Conservation (phyloP, 2,797 vertebrate genomes). For the Monodelphis domestica region DNA sequence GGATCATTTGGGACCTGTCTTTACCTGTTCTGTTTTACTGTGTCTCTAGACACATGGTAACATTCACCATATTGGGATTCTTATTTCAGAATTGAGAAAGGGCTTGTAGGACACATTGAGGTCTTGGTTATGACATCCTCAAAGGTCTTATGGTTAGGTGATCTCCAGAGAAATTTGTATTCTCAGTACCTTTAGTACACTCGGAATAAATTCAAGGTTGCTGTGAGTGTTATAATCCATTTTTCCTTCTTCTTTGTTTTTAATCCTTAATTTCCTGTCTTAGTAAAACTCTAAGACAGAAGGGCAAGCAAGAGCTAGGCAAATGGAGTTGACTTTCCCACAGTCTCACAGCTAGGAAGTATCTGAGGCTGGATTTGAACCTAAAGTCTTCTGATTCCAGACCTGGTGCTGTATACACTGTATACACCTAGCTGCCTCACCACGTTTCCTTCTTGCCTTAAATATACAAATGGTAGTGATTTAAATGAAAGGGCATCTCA, state of each 20-base stretch:
- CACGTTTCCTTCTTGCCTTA: background rate
- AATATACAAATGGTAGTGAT: background rate
- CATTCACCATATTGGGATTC: background rate
- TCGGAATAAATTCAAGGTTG: background rate
- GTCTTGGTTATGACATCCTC: background rate
- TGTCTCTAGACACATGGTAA: background rate
- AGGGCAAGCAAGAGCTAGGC: no score
- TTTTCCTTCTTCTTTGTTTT: no score
- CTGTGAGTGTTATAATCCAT: background rate
- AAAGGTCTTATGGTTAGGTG: background rate
- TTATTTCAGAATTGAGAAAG: background rate
- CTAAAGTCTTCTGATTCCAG: no score
- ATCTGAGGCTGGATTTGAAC: no score
- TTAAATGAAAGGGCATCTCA: background rate
- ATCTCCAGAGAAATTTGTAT: background rate
- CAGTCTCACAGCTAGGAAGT: no score
- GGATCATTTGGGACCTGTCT: background rate
- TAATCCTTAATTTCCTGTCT: no score
- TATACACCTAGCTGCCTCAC: no score
- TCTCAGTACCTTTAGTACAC: background rate
- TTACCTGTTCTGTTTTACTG: background rate
- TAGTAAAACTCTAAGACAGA: no score
- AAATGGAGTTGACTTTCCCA: no score
- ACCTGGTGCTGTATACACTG: no score
- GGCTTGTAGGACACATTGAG: background rate